phyloP scores from a whole-genome alignment of 2,113 vertebrate genomes.

The Oreochromis niloticus region DNA sequence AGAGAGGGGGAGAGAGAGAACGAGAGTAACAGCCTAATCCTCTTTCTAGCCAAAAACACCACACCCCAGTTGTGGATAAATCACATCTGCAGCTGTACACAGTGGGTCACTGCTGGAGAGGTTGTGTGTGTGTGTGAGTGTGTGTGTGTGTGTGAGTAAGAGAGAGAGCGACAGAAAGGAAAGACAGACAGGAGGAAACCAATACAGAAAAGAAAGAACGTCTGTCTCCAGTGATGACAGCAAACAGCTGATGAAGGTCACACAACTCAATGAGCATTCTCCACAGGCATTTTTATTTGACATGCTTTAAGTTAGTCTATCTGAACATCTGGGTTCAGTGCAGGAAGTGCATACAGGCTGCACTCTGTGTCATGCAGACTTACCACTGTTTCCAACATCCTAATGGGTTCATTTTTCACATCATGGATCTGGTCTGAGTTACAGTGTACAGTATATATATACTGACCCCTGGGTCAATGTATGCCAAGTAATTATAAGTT shows the following conservation, averaged over 20 bases:
- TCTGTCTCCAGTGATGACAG: slow-evolving; percentile 56
- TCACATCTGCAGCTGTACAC: slow-evolving; percentile 71
- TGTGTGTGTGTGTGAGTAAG: neutral
- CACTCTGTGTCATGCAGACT: slow-evolving; percentile 40
- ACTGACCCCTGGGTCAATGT: neutral
- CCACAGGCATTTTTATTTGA: slow-evolving; percentile 49
- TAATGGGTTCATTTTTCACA: slow-evolving; percentile 18
- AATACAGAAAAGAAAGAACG: neutral
- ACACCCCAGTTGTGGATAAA: slow-evolving; percentile 72
- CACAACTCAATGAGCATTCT: slow-evolving; percentile 32
- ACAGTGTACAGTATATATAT: neutral
- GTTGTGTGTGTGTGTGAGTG: slow-evolving; percentile 2
- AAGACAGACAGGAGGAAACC: neutral
- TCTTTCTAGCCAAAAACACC: slow-evolving; percentile 63
- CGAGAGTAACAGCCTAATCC: slow-evolving; percentile 53
- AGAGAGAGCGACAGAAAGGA: neutral
- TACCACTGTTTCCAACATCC: slow-evolving; percentile 15
- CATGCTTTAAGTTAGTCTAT: slow-evolving; percentile 44
- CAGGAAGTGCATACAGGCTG: slow-evolving; percentile 37
- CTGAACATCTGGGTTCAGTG: slow-evolving; percentile 47
- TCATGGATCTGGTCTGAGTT: slow-evolving; percentile 1
- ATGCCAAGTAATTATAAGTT: neutral
- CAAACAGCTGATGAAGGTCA: slow-evolving; percentile 60
- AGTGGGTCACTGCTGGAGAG: slow-evolving; percentile 68
- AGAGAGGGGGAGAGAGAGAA: neutral